Conservation (phyloP, 2,797 vertebrate species). For the Enteromius fasciolatus region DNA sequence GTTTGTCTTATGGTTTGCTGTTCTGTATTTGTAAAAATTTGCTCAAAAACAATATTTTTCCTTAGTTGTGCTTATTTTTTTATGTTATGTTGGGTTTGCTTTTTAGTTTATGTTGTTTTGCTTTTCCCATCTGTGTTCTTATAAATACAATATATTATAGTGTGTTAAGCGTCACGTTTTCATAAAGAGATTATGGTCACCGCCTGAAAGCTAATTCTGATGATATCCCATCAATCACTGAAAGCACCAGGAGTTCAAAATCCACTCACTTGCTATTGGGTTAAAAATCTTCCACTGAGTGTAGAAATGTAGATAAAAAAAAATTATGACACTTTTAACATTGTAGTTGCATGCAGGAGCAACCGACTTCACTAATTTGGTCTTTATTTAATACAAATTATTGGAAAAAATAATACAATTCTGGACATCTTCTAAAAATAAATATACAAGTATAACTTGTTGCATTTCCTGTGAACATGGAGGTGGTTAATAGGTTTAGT, state of each 20-base stretch:
- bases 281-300: background rate
- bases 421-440: constrained; percentile 59
- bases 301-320: background rate
- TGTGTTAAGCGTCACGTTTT: background rate
- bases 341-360: constrained; percentile 11
- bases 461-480: constrained; percentile 24
- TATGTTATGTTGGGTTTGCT: background rate
- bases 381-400: constrained; percentile 75
- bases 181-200: background rate
- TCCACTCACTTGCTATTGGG: background rate
- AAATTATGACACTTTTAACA: constrained; percentile 51
- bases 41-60: constrained; percentile 13
- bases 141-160: background rate
- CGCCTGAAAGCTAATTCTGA: background rate
- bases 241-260: background rate
- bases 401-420: constrained; percentile 62
- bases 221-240: background rate
- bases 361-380: constrained; percentile 63
- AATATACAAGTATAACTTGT: constrained; percentile 43
- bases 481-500: constrained; percentile 40
- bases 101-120: constrained; percentile 17
- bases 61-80: background rate
- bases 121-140: background rate
- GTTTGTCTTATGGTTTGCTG: background rate
- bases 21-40: background rate